Base-by-base conservation (phyloP, 1,140 invertebrate species). In the Ephestia elutella region DNA sequence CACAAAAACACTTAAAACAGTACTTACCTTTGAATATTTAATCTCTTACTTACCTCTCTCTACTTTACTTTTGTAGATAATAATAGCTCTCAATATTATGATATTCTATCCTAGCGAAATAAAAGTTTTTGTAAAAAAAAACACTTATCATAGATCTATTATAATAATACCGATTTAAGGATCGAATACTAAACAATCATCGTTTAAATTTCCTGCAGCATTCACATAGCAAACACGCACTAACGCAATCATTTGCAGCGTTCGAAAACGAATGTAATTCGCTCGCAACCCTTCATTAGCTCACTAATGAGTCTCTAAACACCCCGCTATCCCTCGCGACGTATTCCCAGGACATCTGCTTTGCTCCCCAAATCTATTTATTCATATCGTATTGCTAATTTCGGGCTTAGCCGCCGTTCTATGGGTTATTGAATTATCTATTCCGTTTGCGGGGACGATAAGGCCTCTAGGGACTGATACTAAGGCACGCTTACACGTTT, bases 301-400 rank as follows among this genome's bases (percentile, higher is more conserved):
- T 50, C 73, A 66, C 65, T 82, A 84, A 83, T 78, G 70, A 76
- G 58, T 75, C 74, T 65, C 78, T 77, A 83, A 87, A 84, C 78
- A 78, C 69, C 67, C 61, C 57, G 73, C 60, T 15, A 56, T 59
- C 65, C 65, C 77, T 72, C 69, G 67, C 68, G 53, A 60, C 59
- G 65, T 78, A 84, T 80, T 87, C 81, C 81, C 80, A 64, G 56
- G 80, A 65, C 78, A 78, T 78, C 74, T 78, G 79, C 75, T 85
- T 79, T 78, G 76, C 76, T 69, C 71, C 82, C 79, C 69, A 85
- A 87, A 87, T 85, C 80, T 87, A 87, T 86, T 87, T 87, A 87
- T 85, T 86, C 77, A 80, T 87, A 87, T 87, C 85, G 82, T 85
- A 87, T 87, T 86, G 85, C 85, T 87, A 87, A 87, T 87, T 86